Conservation (phyloP, 2,797 vertebrate species). For the Gambusia yucatana region DNA sequence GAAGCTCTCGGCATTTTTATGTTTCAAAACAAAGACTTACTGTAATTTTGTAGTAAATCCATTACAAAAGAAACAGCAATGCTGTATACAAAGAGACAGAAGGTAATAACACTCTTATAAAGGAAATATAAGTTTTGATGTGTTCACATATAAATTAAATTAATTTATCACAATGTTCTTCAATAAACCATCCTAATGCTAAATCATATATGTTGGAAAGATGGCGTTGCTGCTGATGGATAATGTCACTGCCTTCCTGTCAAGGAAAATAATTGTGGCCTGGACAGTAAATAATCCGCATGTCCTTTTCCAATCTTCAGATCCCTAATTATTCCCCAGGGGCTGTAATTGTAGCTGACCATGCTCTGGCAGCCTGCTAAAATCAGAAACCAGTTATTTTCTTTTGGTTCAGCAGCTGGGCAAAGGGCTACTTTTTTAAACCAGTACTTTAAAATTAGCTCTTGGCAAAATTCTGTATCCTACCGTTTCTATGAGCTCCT, state of each 20-base stretch:
- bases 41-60: neutral
- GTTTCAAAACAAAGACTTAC: neutral
- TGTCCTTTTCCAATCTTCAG: neutral
- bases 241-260: neutral
- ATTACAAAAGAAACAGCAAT: neutral
- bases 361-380: neutral
- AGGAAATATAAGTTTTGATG: neutral
- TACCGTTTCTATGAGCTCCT: neutral
- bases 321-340: neutral
- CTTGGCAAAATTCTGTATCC: neutral
- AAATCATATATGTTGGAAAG: neutral
- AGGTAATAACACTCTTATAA: neutral
- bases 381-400: neutral
- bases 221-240: neutral
- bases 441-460: neutral
- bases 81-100: neutral
- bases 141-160: neutral
- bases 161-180: neutral
- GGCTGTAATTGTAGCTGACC: neutral
- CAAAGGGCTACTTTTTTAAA: neutral
- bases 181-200: neutral
- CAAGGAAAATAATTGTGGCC: neutral
- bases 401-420: neutral
- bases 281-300: neutral
- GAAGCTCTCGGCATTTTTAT: neutral